A percentile compares a stretch with the other conserved stretches of the same genome.
phyloP scores from a whole-genome alignment of 2,888 invertebrate genomes.

The Melanargia galathea region DNA sequence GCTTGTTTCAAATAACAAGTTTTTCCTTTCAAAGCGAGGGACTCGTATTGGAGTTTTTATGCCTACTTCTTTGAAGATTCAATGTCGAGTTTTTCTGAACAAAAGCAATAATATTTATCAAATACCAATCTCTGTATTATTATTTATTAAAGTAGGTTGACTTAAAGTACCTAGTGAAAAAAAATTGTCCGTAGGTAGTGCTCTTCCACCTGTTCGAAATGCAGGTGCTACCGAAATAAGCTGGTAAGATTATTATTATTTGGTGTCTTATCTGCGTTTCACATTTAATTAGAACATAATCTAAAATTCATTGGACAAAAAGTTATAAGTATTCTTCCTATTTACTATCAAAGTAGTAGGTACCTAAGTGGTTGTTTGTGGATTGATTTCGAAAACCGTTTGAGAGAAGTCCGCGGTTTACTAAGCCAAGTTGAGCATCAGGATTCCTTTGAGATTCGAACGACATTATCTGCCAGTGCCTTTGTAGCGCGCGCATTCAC shows the following conservation, averaged over 20 bases:
- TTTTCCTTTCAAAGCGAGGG: neutral
- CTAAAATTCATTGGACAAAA: neutral
- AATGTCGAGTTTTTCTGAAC: neutral
- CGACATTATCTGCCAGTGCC: slow-evolving; percentile 26
- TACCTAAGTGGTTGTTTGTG: neutral
- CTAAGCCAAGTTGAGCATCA: slow-evolving; percentile 31
- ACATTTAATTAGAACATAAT: neutral
- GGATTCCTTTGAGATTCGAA: slow-evolving; percentile 29
- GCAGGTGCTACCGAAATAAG: neutral
- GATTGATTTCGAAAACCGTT: slow-evolving; percentile 17
- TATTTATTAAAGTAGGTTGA: neutral
- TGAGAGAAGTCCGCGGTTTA: slow-evolving; percentile 17
- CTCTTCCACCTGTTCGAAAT: neutral
- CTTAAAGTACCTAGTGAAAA: neutral
- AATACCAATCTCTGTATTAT: neutral
- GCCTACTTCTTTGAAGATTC: neutral
- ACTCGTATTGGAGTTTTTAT: neutral
- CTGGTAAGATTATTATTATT: neutral
- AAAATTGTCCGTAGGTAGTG: neutral
- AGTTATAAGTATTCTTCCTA: too few species aligned
- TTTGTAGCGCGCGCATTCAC: slow-evolving; percentile 27
- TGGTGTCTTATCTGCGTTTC: neutral
- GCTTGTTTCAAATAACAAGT: slow-evolving; percentile 20
- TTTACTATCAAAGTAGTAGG: neutral
- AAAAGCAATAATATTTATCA: neutral